Conservation (phyloP, 2,888 invertebrate genomes). For the Neria commutata region DNA sequence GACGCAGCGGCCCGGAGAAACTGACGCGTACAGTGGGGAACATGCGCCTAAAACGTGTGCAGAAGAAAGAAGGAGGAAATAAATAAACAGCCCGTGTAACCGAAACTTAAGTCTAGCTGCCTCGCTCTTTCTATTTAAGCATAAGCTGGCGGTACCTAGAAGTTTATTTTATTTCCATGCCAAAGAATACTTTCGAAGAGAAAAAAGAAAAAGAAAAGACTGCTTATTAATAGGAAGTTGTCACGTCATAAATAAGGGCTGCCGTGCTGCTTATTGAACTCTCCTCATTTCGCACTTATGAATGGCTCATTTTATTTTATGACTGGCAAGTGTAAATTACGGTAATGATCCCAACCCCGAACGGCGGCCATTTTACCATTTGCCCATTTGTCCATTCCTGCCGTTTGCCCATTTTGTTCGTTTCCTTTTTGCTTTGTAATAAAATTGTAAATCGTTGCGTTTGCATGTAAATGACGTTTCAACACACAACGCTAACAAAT, state of each 20-base stretch:
- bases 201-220: slow-evolving; percentile 17
- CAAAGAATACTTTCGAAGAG: slow-evolving; percentile 12
- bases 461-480: slow-evolving; percentile 47
- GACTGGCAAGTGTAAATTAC: slow-evolving; percentile 49
- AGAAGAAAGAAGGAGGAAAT: too few species aligned
- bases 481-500: slow-evolving; percentile 36
- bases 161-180: too few species aligned
- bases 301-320: slow-evolving; percentile 37
- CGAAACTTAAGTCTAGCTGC: too few species aligned
- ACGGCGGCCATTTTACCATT: slow-evolving; percentile 44
- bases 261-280: too few species aligned
- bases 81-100: too few species aligned
- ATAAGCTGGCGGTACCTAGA: too few species aligned
- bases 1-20: slow-evolving; percentile 73
- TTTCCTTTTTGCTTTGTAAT: slow-evolving; percentile 7
- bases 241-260: too few species aligned
- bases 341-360: slow-evolving; percentile 47
- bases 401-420: slow-evolving; percentile 11
- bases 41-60: slow-evolving; percentile 89
- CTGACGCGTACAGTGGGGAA: slow-evolving; percentile 96
- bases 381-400: slow-evolving; percentile 28
- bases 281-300: too few species aligned
- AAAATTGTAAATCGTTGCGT: slow-evolving; percentile 37
- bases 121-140: too few species aligned
- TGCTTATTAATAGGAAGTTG: background rate